Base-by-base conservation (phyloP, 2,888 invertebrate genomes). In the Trichogramma evanescens region DNA sequence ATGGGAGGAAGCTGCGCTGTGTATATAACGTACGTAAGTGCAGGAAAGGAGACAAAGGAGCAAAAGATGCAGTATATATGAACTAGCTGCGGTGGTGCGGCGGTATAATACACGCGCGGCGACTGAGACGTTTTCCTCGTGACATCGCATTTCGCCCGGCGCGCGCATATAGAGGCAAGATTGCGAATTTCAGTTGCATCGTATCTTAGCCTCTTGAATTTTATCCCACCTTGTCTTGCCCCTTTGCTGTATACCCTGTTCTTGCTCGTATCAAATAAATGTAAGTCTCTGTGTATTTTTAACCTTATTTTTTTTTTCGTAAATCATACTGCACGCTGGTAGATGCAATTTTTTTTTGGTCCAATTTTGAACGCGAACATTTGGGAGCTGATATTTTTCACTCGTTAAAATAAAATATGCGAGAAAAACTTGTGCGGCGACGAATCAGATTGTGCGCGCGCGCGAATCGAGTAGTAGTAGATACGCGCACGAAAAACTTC, bases 151-250 rank as follows among this genome's bases (percentile, higher is more conserved):
- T 26, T 26, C 26, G 26, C 26, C 26, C 26, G 26, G 26, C 26
- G 26, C 26, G 26, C 1, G 26, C 26, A 26, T 13, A 13, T 26
- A 26, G 26, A 26, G 26, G 26, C 26, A 26, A 62, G 64, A 69
- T 69, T 69, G 66, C 66, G 65, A 67, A 64, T 68, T 67, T 63
- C 67, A 66, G 70, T 69, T 67, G 67, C 66, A 69, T 67, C 68
- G 66, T 65, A 60, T 62, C 55, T n/a, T 43, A 45, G 44, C 41
- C 41, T 7, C 8, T 46, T 42, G 39, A 50, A 50, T 45, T 13
- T 26, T 55, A 10, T 48, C 48, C 13, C 5, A n/a, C 42, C 6
- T 46, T 8, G 42, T 49, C n/a, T 5, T 4, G 46, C 13, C 26
- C 9, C 53, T 43, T 13, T 49, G 13, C 38, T 53, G 39, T 26